Base-by-base conservation (phyloP, 2,888 invertebrate genomes). In the Hermaeophaga mercurialis region DNA sequence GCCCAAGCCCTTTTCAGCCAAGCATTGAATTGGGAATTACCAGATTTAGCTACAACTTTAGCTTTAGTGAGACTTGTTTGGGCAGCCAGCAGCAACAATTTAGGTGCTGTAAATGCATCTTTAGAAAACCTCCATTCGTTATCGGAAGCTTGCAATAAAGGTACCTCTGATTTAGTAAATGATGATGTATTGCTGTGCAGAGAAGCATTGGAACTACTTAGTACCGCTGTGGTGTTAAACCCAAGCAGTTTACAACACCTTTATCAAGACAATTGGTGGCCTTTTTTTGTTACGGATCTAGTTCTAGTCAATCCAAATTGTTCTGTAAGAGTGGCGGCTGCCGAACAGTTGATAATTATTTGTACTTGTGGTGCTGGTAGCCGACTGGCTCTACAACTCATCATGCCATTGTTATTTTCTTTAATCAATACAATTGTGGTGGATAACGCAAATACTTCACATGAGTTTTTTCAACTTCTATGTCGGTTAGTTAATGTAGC, bases 201-300 rank as follows among this genome's bases (percentile, higher is more conserved):
- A 68, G 96, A 96, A 80, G 93, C 95, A 43, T 81, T 97, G 75
- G 96, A 97, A 80, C 89, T 95, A 59, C 81, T 97, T 60, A 93
- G 94, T 45, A 87, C 96, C 64, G 90, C 92, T 64, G 85, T 96
- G 74, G 91, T 94, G 43, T 79, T 97, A 44, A 94, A 94, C 76
- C 91, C 94, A n/a, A 86, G 87, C 50, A 90, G 91, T 50, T 80
- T 96, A 62, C 93, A 94, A 68, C 83, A 85, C 19, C 80, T 96
- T 18, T 86, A 91, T 61, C 87, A 59, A 24, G 80, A 86, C 58
- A 86, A 88, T 79, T 96, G 94, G 92, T 96, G 94, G 92, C 90
- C 93, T 66, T 87, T 88, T 54, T 94, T 96, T 70, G 87, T 95
- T 47, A 88, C 94, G 61, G 94, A 94, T 73, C 81, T 96, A 64